These are phyloP conservation scores for Metacarcinus magister DNA, from an alignment of 2,888 invertebrate genomes.

Conservation along the genomic window DNA sequence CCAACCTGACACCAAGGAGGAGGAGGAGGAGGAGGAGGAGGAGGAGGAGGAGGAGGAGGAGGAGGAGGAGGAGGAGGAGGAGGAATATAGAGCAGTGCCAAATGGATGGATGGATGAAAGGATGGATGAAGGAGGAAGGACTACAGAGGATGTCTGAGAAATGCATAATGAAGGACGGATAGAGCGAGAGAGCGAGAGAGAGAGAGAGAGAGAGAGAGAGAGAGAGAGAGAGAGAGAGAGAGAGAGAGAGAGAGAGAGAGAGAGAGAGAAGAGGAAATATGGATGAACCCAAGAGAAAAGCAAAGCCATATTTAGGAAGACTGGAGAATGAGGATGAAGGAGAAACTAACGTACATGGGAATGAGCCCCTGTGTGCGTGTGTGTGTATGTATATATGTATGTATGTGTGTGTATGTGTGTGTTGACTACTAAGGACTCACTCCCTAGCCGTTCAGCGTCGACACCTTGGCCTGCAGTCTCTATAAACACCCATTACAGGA, in stretches of 20 bases:
- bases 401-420: slow-evolving; percentile 21
- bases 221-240: no score
- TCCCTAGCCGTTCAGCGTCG: background rate
- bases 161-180: no score
- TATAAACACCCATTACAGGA: background rate
- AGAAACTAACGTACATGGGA: no score
- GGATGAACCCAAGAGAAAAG: no score
- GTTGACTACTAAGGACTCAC: background rate
- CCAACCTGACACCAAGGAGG: background rate
- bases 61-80: background rate
- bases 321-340: no score
- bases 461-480: background rate
- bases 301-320: no score
- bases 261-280: no score
- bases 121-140: background rate
- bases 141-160: no score
- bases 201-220: no score
- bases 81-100: no score
- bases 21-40: background rate
- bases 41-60: background rate
- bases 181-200: no score
- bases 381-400: background rate
- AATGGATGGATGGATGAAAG: background rate
- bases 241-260: no score
- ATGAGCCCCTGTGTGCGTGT: background rate